A percentile compares a stretch with the other conserved stretches of the same genome.
phyloP scores from a whole-genome alignment of 2,888 invertebrate genomes.

The Conistra vaccinii region DNA sequence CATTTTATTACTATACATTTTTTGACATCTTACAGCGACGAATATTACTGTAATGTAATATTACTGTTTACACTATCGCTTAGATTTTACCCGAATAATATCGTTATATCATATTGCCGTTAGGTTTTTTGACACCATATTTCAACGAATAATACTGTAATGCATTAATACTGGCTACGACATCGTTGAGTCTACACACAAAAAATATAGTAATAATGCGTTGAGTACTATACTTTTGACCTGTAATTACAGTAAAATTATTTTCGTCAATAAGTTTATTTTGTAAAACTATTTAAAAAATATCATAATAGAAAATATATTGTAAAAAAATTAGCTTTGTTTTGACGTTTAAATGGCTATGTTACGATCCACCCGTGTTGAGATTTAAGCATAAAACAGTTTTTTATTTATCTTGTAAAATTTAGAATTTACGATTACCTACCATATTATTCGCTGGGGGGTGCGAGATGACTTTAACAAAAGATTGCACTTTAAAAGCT shows the following conservation, averaged over 20 bases:
- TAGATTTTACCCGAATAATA: not conserved
- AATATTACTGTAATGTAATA: not conserved
- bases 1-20: not conserved
- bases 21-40: not conserved
- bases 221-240: not conserved
- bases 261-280: too few species aligned
- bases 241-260: not conserved
- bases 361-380: too few species aligned
- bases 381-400: too few species aligned
- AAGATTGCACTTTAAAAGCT: too few species aligned
- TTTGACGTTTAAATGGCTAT: too few species aligned
- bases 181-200: not conserved
- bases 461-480: too few species aligned
- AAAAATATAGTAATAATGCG: not conserved
- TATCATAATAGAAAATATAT: too few species aligned
- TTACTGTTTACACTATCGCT: not conserved
- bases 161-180: not conserved
- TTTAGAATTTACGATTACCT: too few species aligned
- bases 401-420: too few species aligned
- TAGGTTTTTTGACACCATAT: not conserved
- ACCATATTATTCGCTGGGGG: too few species aligned
- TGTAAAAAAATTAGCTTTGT: too few species aligned
- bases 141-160: slow-evolving; percentile 5
- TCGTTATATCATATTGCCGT: not conserved
- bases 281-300: too few species aligned